A percentile compares a stretch with the other conserved stretches of the same genome.
Evolutionary conservation across 1,140 invertebrate species (phyloP).

Genomic region (Macrotrachela quadricornifera): DNA sequence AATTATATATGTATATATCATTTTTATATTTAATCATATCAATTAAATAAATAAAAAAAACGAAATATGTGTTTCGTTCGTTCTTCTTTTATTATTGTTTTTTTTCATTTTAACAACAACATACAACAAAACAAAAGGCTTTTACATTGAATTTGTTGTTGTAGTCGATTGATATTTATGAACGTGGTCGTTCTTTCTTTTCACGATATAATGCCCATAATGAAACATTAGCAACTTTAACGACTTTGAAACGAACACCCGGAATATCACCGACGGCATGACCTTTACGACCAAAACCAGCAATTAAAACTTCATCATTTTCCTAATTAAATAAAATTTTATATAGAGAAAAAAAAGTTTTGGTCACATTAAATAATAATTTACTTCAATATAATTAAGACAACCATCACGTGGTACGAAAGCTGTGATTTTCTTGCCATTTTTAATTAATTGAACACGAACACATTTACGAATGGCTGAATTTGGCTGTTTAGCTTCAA

Average conservation of each 20-base stretch:
- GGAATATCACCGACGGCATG: slow-evolving; percentile 99
- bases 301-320: slow-evolving; percentile 97
- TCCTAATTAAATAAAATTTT: slow-evolving; percentile 36
- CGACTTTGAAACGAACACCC: slow-evolving; percentile 68
- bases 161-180: too few species aligned
- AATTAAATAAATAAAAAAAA: too few species aligned
- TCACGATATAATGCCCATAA: slow-evolving; percentile 92
- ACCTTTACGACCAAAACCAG: slow-evolving; percentile 97
- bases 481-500: slow-evolving; percentile 99
- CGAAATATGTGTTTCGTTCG: too few species aligned
- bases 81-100: too few species aligned
- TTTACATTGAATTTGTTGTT: too few species aligned
- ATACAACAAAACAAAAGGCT: too few species aligned
- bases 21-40: too few species aligned
- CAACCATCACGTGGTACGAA: slow-evolving; percentile 98
- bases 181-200: slow-evolving; percentile 97
- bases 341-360: neutral
- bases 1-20: too few species aligned
- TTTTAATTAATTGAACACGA: slow-evolving; percentile 97
- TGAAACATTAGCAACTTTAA: slow-evolving; percentile 97
- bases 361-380: neutral
- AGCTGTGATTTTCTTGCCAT: slow-evolving; percentile 98
- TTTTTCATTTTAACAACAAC: too few species aligned
- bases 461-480: slow-evolving; percentile 98
- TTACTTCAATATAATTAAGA: slow-evolving; percentile 82